Evolutionary conservation across 2,797 vertebrate species (phyloP).

Genomic region (Calcarius lapponicus): DNA sequence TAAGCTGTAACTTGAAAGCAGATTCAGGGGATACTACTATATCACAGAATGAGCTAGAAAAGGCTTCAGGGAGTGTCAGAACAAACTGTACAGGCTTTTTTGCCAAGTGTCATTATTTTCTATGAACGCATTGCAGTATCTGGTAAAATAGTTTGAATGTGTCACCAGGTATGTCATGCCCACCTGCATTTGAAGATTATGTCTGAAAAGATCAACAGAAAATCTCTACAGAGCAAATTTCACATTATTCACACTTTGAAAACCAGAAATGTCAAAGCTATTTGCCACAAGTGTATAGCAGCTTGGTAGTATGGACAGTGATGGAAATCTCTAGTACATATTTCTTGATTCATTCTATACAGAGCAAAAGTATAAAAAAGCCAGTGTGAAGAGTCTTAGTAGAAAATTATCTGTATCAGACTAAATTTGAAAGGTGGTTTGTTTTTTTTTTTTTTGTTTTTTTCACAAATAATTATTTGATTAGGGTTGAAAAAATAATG

Average conservation of each 20-base stretch:
- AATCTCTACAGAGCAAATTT: background rate
- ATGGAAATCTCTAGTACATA: background rate
- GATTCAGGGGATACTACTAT: background rate
- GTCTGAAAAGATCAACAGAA: background rate
- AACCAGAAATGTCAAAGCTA: slow-evolving; percentile 4
- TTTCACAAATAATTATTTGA: background rate
- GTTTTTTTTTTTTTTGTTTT: too few relatives aligned
- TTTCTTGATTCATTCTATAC: background rate
- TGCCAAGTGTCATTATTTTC: background rate
- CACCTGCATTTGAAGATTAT: background rate
- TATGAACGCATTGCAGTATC: background rate
- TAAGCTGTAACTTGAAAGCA: background rate
- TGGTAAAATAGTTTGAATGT: background rate
- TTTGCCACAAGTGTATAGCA: background rate
- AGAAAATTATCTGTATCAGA: background rate
- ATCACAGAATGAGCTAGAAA: background rate
- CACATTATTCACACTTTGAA: background rate
- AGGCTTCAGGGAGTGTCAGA: background rate
- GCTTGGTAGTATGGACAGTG: background rate
- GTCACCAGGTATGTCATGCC: background rate
- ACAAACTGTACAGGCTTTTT: background rate
- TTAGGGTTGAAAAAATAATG: background rate
- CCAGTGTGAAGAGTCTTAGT: background rate
- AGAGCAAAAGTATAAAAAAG: background rate
- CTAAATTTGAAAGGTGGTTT: background rate